phyloP scores from a whole-genome alignment of 2,113 vertebrate species.

The Hirundichthys speculiger region DNA sequence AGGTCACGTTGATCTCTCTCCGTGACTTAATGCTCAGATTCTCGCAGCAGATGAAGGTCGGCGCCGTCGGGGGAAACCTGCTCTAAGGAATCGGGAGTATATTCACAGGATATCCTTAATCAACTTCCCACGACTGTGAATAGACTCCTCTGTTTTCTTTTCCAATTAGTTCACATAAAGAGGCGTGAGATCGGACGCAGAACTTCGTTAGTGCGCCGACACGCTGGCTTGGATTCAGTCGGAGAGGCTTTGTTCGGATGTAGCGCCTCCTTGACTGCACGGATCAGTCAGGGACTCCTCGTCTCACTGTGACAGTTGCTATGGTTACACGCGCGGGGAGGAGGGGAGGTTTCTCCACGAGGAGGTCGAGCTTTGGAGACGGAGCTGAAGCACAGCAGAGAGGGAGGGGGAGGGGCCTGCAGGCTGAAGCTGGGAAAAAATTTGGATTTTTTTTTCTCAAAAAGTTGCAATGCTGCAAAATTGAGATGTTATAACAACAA shows the following conservation, averaged over 20 bases:
- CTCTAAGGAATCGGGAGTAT: neutral
- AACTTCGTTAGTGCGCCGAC: slow-evolving; percentile 15
- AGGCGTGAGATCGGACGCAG: neutral
- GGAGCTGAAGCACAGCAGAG: too few relatives aligned
- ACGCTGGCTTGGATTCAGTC: neutral
- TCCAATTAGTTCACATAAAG: slow-evolving; percentile 4
- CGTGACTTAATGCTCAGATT: neutral
- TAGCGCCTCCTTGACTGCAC: too few relatives aligned
- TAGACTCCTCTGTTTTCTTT: neutral
- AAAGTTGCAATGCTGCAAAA: too few relatives aligned
- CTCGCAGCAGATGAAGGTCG: slow-evolving; percentile 36
- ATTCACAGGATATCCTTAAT: slow-evolving; percentile 5
- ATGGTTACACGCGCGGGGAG: too few relatives aligned
- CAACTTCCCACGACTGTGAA: slow-evolving; percentile 36
- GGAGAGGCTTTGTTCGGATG: neutral
- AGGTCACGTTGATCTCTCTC: slow-evolving; percentile 18
- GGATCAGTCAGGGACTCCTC: too few relatives aligned
- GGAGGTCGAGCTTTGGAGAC: too few relatives aligned
- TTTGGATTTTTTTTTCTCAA: too few relatives aligned
- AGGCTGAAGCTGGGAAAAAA: too few relatives aligned
- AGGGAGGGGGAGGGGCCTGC: too few relatives aligned
- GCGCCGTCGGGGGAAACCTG: neutral
- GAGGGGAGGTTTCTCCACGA: too few relatives aligned
- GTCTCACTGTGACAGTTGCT: too few relatives aligned
- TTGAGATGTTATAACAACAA: too few relatives aligned